Evolutionary conservation across 2,888 invertebrate genomes (phyloP).

Genomic region (Trichacis sp.): DNA sequence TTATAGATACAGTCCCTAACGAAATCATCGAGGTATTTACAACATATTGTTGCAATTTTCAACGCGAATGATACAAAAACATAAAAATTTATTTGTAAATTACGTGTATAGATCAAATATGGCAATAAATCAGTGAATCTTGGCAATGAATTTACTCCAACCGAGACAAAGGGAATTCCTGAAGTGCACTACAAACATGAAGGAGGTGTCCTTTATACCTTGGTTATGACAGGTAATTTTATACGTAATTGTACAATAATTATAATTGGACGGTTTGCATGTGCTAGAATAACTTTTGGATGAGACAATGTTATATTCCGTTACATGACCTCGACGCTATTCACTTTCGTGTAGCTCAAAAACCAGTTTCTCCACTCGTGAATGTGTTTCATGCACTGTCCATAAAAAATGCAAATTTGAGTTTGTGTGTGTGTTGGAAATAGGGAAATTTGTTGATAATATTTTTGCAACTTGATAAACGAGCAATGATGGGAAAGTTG

Average conservation of each 20-base stretch:
- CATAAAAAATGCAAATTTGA: conserved; percentile 9
- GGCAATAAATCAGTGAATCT: conserved; percentile 56
- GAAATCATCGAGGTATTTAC: conserved; percentile 59
- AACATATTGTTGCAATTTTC: too few species aligned
- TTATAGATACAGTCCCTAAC: conserved; percentile 57
- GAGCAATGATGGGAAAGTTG: too few species aligned
- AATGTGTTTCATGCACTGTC: conserved; percentile 11
- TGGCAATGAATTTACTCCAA: conserved; percentile 63
- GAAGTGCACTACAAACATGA: conserved; percentile 65
- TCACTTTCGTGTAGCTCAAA: conserved; percentile 11
- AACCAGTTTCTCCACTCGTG: conserved; percentile 33
- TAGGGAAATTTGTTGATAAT: background rate
- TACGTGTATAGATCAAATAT: conserved; percentile 59
- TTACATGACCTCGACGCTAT: conserved; percentile 29
- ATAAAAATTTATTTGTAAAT: too few species aligned
- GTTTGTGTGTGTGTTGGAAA: background rate
- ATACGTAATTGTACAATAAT: background rate
- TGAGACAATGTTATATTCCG: too few species aligned
- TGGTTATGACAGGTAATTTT: conserved; percentile 60
- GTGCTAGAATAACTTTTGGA: too few species aligned
- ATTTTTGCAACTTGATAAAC: too few species aligned
- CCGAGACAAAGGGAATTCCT: conserved; percentile 58
- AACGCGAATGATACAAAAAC: background rate
- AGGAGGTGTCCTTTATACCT: conserved; percentile 65
- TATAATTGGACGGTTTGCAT: background rate